Conservation (phyloP, 1,140 invertebrate genomes). For the Drosophila willistoni region DNA sequence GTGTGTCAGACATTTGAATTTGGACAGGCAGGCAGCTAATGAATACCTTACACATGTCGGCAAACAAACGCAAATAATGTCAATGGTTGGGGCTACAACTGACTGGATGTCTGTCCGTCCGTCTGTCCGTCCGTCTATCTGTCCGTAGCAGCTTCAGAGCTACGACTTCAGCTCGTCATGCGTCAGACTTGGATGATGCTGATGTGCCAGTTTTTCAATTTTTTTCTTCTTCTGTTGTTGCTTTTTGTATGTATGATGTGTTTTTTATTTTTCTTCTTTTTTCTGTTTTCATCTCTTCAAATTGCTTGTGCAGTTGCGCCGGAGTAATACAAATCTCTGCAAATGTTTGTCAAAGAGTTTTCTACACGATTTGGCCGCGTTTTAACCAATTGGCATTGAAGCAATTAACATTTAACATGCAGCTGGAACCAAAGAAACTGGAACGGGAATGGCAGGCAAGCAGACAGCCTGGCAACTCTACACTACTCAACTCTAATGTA, state of each 20-base stretch:
- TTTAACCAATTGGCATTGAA: conserved; percentile 79
- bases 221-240: neutral
- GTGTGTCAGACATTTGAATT: conserved; percentile 70
- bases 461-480: conserved; percentile 11
- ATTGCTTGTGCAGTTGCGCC: conserved; percentile 20
- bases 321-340: conserved; percentile 36
- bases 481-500: conserved; percentile 1
- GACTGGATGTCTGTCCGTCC: conserved; percentile 40
- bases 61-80: conserved; percentile 81
- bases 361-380: conserved; percentile 80
- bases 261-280: conserved; percentile 35
- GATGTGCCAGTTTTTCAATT: conserved; percentile 46
- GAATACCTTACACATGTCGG: conserved; percentile 80
- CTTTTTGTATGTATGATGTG: neutral
- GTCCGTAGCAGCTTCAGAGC: conserved; percentile 32
- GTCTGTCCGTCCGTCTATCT: conserved; percentile 16
- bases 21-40: conserved; percentile 73
- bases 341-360: conserved; percentile 78
- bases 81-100: conserved; percentile 52
- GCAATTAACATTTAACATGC: conserved; percentile 81
- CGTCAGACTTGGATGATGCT: conserved; percentile 48
- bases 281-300: conserved; percentile 18
- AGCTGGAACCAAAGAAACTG: conserved; percentile 46
- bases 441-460: conserved; percentile 23
- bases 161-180: conserved; percentile 48